Evolutionary conservation across 2,797 vertebrate species (phyloP).

Genomic region (Scleropages formosus): DNA sequence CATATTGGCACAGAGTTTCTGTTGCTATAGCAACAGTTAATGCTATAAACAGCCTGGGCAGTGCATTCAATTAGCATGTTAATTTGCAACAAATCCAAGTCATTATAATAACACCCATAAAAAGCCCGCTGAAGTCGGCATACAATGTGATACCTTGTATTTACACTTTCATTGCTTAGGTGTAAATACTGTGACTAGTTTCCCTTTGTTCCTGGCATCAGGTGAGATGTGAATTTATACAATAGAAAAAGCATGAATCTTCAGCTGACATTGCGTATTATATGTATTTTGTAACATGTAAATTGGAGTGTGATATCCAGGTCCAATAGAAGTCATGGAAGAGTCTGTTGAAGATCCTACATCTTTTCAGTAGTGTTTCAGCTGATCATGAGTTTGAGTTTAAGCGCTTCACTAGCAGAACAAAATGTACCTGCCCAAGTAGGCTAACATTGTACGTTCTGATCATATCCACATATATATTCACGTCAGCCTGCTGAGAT

Average conservation of each 20-base stretch:
- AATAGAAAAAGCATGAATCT: too few relatives aligned
- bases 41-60: background rate
- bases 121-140: constrained; percentile 5
- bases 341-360: too few relatives aligned
- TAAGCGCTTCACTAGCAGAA: constrained; percentile 31
- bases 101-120: constrained; percentile 6
- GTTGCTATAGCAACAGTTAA: constrained; percentile 29
- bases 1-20: background rate
- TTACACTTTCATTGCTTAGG: background rate
- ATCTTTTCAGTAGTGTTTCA: too few relatives aligned
- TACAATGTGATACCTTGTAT: background rate
- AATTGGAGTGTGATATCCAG: too few relatives aligned
- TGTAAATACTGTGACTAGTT: background rate
- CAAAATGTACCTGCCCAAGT: constrained; percentile 36
- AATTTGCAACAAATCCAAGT: constrained; percentile 1
- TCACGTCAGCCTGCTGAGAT: constrained; percentile 9
- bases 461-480: background rate
- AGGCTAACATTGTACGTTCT: constrained; percentile 28
- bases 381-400: too few relatives aligned
- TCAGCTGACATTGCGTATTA: too few relatives aligned
- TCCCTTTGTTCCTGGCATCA: too few relatives aligned
- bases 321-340: too few relatives aligned
- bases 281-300: too few relatives aligned
- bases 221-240: too few relatives aligned
- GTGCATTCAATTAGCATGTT: constrained; percentile 17